Evolutionary conservation across 2,113 vertebrate species (phyloP).

Genomic region (Xiphophorus couchianus): DNA sequence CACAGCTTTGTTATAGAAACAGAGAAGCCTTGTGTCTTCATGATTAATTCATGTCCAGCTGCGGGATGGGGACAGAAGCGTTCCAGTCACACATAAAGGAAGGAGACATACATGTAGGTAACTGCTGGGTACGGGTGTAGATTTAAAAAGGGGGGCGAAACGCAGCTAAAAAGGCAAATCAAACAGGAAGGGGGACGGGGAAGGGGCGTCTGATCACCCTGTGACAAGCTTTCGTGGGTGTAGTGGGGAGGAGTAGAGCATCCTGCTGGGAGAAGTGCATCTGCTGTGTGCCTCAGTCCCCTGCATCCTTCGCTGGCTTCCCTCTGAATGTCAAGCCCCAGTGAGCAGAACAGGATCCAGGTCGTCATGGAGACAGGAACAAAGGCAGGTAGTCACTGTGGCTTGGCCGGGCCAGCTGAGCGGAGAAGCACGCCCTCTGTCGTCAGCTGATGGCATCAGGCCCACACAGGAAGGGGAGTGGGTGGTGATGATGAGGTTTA

Average conservation of each 20-base stretch:
- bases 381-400: slow-evolving; percentile 73
- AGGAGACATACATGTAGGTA: slow-evolving; percentile 58
- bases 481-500: not conserved
- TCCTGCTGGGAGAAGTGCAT: slow-evolving; percentile 71
- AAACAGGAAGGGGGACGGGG: not conserved
- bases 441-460: slow-evolving; percentile 42
- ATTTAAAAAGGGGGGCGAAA: not conserved
- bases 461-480: not conserved
- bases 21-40: slow-evolving; percentile 82
- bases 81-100: slow-evolving; percentile 73
- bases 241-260: slow-evolving; percentile 50
- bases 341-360: slow-evolving; percentile 72
- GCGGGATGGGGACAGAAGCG: slow-evolving; percentile 79
- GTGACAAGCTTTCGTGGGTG: slow-evolving; percentile 55
- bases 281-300: slow-evolving; percentile 64
- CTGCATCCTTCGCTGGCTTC: slow-evolving; percentile 72
- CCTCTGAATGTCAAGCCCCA: slow-evolving; percentile 78
- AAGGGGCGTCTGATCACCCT: not conserved
- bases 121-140: slow-evolving; percentile 51
- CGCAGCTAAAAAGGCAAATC: not conserved
- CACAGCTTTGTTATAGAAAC: slow-evolving; percentile 83
- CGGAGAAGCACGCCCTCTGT: slow-evolving; percentile 66
- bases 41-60: slow-evolving; percentile 86
- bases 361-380: slow-evolving; percentile 79
- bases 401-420: slow-evolving; percentile 58